phyloP scores from a whole-genome alignment of 2,797 vertebrate genomes.

The Gymnocypris eckloni region DNA sequence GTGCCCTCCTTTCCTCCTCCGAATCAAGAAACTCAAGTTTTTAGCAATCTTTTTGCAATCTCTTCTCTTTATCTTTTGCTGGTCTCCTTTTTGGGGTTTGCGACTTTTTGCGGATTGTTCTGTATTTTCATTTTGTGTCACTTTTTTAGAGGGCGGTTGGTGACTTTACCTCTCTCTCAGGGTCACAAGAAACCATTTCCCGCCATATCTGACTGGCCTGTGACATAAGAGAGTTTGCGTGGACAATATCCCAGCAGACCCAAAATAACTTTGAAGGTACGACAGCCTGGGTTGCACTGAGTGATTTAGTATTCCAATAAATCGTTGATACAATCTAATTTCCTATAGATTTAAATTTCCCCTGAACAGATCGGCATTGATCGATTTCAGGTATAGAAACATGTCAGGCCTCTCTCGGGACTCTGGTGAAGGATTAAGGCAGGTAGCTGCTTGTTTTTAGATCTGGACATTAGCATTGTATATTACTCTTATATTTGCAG shows the following conservation, averaged over 20 bases:
- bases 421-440: conserved; percentile 25
- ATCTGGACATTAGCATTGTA: background rate
- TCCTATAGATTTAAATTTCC: conserved; percentile 83
- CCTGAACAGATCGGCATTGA: conserved; percentile 79
- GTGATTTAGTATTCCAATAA: conserved; percentile 81
- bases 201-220: conserved; percentile 67
- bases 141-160: conserved; percentile 73
- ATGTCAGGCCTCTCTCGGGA: conserved; percentile 74
- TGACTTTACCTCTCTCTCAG: conserved; percentile 67
- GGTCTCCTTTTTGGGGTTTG: background rate
- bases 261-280: conserved; percentile 59
- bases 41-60: conserved; percentile 42
- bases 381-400: conserved; percentile 77
- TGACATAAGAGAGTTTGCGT: conserved; percentile 71
- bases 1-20: conserved; percentile 65
- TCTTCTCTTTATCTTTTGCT: conserved; percentile 11
- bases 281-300: conserved; percentile 48
- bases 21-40: conserved; percentile 58
- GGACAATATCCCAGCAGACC: conserved; percentile 68
- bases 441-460: conserved; percentile 18
- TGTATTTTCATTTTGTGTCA: conserved; percentile 14
- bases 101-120: background rate
- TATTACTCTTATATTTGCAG: conserved; percentile 4
- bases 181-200: conserved; percentile 61
- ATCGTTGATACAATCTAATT: conserved; percentile 78